phyloP scores from a whole-genome alignment of 2,888 invertebrate genomes.

The Arge pagana region DNA sequence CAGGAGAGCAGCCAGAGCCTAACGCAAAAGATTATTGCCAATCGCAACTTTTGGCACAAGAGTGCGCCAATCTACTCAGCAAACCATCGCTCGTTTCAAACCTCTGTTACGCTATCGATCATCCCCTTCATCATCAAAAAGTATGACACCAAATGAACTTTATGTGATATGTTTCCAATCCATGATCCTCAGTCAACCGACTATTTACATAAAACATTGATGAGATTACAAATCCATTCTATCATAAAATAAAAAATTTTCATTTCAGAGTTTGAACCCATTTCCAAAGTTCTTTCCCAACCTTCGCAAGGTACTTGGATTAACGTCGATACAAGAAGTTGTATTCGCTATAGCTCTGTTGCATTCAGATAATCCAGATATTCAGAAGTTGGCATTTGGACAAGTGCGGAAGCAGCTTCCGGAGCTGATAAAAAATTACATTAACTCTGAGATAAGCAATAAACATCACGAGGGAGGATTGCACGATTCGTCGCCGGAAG shows the following conservation, averaged over 20 bases:
- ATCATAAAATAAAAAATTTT: constrained; percentile 22
- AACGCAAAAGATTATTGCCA: constrained; percentile 63
- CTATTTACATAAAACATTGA: too few species aligned
- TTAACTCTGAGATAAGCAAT: constrained; percentile 73
- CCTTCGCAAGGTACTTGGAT: constrained; percentile 82
- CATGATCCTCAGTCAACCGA: too few species aligned
- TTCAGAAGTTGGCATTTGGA: constrained; percentile 73
- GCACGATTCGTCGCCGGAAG: constrained; percentile 89
- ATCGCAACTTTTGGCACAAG: constrained; percentile 77
- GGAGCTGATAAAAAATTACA: constrained; percentile 82
- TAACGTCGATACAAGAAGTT: constrained; percentile 89
- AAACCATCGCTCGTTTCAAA: constrained; percentile 87
- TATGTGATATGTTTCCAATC: too few species aligned
- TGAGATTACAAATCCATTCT: neutral
- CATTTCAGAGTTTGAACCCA: constrained; percentile 75
- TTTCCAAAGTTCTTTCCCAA: constrained; percentile 80
- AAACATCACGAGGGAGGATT: constrained; percentile 79
- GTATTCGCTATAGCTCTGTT: constrained; percentile 85
- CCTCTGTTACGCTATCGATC: constrained; percentile 86
- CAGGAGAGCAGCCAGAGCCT: constrained; percentile 64
- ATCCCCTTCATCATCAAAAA: constrained; percentile 77
- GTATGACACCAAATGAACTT: too few species aligned
- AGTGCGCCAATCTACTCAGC: constrained; percentile 77
- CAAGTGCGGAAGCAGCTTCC: constrained; percentile 83
- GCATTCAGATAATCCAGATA: constrained; percentile 78